These are phyloP conservation scores for Trinectes maculatus DNA, from an alignment of 2,113 vertebrate genomes.

Conservation along the genomic window DNA sequence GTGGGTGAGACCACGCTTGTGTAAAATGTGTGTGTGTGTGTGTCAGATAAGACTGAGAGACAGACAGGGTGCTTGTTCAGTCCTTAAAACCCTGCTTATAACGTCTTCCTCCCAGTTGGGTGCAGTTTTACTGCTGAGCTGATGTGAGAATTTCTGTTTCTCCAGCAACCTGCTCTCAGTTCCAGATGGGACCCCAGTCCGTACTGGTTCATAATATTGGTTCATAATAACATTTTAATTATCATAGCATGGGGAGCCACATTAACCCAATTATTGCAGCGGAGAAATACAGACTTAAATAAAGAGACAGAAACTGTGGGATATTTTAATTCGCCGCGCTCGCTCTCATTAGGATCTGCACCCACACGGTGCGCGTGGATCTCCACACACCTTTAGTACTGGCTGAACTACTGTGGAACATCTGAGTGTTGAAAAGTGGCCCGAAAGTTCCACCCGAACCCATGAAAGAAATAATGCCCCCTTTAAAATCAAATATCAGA, in stretches of 20 bases:
- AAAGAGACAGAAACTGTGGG: conserved; percentile 29
- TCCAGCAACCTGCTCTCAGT: conserved; percentile 45
- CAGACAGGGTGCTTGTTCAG: conserved; percentile 8
- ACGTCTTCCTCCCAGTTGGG: conserved; percentile 44
- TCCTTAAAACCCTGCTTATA: conserved; percentile 26
- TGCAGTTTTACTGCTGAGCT: conserved; percentile 50
- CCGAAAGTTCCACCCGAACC: background rate
- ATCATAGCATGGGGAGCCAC: conserved; percentile 40
- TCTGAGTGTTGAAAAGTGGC: background rate
- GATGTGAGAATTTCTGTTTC: conserved; percentile 60
- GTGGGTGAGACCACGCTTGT: conserved; percentile 20
- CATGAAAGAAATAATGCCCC: no score
- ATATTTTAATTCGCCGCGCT: conserved; percentile 9
- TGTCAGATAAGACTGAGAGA: background rate
- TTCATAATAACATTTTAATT: conserved; percentile 61
- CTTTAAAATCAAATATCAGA: no score
- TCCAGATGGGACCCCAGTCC: conserved; percentile 55
- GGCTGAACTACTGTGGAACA: background rate
- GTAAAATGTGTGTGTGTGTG: conserved; percentile 15
- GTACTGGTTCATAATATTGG: conserved; percentile 24
- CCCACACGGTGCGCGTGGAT: background rate
- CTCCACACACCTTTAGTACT: background rate
- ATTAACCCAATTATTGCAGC: conserved; percentile 37
- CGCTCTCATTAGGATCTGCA: conserved; percentile 6
- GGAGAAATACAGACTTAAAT: conserved; percentile 25